Percentiles rank a stretch among this genome's conserved stretches.
Evolutionary conservation across 1,140 invertebrate genomes (phyloP).

Genomic region (Ceratosolen solmsi): DNA sequence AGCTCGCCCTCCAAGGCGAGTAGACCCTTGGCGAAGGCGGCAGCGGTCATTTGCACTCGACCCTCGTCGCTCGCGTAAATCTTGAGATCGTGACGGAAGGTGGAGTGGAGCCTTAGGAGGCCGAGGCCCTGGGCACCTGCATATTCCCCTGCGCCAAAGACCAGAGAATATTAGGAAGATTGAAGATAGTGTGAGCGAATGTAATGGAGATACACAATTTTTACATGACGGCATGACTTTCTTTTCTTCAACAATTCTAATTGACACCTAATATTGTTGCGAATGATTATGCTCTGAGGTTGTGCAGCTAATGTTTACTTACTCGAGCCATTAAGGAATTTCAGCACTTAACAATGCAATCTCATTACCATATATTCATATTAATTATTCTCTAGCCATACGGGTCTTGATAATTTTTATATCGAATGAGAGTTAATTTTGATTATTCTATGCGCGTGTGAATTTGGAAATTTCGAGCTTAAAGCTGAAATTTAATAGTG

Average conservation of each 20-base stretch:
- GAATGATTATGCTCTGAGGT: not conserved
- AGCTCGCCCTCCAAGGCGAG: conserved; percentile 98
- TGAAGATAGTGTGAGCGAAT: not conserved
- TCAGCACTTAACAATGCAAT: not conserved
- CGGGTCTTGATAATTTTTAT: too few species aligned
- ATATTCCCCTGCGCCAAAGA: conserved; percentile 81
- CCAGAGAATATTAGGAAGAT: not conserved
- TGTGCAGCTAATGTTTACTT: not conserved
- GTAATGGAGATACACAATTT: not conserved
- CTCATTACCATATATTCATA: too few species aligned
- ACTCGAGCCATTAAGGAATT: not conserved
- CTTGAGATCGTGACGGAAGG: conserved; percentile 98
- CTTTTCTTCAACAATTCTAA: not conserved
- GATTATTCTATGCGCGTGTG: too few species aligned
- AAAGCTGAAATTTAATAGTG: too few species aligned
- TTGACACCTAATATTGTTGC: not conserved
- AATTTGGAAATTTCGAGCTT: too few species aligned
- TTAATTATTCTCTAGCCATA: too few species aligned
- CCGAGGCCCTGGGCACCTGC: conserved; percentile 93
- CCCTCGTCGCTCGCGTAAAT: conserved; percentile 99
- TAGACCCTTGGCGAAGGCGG: conserved; percentile 98
- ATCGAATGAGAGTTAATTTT: too few species aligned
- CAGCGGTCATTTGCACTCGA: conserved; percentile 99
- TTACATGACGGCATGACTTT: not conserved
- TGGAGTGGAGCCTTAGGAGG: conserved; percentile 94